Conservation (phyloP, 2,888 invertebrate species). For the Polydrusus cervinus region DNA sequence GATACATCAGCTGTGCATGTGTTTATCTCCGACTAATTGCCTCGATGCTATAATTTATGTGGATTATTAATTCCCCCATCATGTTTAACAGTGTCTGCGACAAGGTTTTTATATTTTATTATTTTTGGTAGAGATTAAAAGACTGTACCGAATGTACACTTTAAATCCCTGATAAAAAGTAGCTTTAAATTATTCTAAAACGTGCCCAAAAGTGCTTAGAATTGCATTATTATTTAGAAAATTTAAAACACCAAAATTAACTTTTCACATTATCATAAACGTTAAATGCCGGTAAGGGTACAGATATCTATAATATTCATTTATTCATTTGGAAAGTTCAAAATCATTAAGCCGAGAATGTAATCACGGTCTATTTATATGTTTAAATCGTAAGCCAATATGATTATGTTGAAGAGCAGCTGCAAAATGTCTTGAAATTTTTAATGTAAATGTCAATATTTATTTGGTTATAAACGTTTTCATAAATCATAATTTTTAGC, state of each 20-base stretch:
- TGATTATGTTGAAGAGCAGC: conserved; percentile 19
- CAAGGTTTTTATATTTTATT: conserved; percentile 38
- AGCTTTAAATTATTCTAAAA: conserved; percentile 42
- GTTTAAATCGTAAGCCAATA: conserved; percentile 25
- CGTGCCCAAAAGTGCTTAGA: conserved; percentile 41
- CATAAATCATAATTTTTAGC: too few relatives aligned
- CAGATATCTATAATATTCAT: background rate
- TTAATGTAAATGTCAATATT: conserved; percentile 33
- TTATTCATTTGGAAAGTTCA: conserved; percentile 24
- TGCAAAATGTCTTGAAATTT: conserved; percentile 23
- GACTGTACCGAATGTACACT: conserved; percentile 53
- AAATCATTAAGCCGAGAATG: conserved; percentile 2
- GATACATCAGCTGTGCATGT: conserved; percentile 68
- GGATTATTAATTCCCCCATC: conserved; percentile 44
- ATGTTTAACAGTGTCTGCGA: conserved; percentile 41
- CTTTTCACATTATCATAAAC: background rate
- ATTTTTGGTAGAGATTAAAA: conserved; percentile 54
- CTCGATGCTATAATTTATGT: conserved; percentile 51
- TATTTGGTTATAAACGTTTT: background rate
- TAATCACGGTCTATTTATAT: conserved; percentile 24
- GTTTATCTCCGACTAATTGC: conserved; percentile 56
- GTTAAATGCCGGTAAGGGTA: background rate
- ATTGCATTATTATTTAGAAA: conserved; percentile 21
- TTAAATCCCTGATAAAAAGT: conserved; percentile 36
- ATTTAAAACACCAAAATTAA: conserved; percentile 25